These are phyloP conservation scores for Macrosoma leucophasiata DNA, from an alignment of 2,888 invertebrate genomes.

Conservation along the genomic window DNA sequence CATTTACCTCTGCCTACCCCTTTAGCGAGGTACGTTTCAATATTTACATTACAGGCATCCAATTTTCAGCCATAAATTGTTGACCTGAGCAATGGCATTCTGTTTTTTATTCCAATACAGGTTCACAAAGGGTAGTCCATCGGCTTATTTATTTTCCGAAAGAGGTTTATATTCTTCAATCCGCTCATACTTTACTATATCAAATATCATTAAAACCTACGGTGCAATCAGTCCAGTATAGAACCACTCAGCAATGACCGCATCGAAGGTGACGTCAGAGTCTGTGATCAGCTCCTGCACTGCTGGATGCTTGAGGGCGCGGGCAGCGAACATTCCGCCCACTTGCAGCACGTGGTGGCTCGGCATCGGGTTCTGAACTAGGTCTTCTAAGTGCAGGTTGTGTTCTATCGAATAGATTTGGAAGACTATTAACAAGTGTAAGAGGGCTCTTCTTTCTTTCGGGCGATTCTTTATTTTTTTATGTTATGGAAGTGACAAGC, in stretches of 20 bases:
- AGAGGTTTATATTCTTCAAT: too few relatives aligned
- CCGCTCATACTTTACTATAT: too few relatives aligned
- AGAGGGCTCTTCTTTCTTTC: background rate
- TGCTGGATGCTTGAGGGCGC: constrained; percentile 35
- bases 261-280: constrained; percentile 31
- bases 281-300: constrained; percentile 36
- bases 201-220: too few relatives aligned
- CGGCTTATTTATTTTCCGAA: too few relatives aligned
- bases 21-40: too few relatives aligned
- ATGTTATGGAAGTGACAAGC: background rate
- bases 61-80: too few relatives aligned
- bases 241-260: constrained; percentile 46
- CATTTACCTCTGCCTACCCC: too few relatives aligned
- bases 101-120: too few relatives aligned
- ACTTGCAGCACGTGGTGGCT: constrained; percentile 29
- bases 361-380: constrained; percentile 27
- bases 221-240: constrained; percentile 44
- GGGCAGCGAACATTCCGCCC: constrained; percentile 30
- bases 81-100: too few relatives aligned
- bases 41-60: too few relatives aligned
- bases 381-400: constrained; percentile 19
- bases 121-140: too few relatives aligned
- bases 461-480: background rate
- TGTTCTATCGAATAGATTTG: background rate
- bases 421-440: background rate